Base-by-base conservation (phyloP, 2,113 vertebrate species). In the Saguinus imperator region DNA sequence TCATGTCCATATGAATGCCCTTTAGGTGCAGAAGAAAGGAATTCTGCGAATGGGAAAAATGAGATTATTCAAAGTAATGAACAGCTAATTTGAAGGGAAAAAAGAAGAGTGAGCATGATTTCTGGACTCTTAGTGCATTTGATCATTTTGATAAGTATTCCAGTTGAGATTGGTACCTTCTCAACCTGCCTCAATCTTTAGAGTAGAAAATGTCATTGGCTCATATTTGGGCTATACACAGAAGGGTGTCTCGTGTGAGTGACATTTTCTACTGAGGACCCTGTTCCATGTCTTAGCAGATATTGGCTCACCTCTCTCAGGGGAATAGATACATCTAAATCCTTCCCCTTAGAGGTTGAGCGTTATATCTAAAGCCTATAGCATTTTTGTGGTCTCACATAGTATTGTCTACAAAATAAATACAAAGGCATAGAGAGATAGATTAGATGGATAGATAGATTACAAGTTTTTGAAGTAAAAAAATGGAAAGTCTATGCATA, bases 151-250 rank as follows among this genome's bases (percentile, higher is more conserved):
- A 45, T 8, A 52, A 32, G 35, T 11, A 57, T 1, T 0, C 3
- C 4, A 40, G 16, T 37, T 55, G 37, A 29, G 40, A 14, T 7
- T 9, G 9, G 12, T 14, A 21, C 55, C 48, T 1, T 21, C n/a
- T 79, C 50, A 23, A 20, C n/a, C 48, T 0, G 0, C 11, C 40
- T 76, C 2, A 37, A 9, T 13, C 1, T 18, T 40, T 17, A 0
- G 4, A 8, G 23, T 68, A 9, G 73, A 52, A 79, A 85, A 0
- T 0, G 0, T 40, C 37, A 93, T 5, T 72, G 43, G 0, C 0
- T 0, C 0, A 75, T 35, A 23, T 6, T 70, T 52, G 0, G 0
- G 6, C 64, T 86, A 57, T 50, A 25, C 89, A n/a, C 11, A 52
- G 8, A 1, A 23, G 45, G 45, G 32, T 43, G 13, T 57, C 45